Conservation (phyloP, 2,113 vertebrate genomes). For the Rynchops niger region DNA sequence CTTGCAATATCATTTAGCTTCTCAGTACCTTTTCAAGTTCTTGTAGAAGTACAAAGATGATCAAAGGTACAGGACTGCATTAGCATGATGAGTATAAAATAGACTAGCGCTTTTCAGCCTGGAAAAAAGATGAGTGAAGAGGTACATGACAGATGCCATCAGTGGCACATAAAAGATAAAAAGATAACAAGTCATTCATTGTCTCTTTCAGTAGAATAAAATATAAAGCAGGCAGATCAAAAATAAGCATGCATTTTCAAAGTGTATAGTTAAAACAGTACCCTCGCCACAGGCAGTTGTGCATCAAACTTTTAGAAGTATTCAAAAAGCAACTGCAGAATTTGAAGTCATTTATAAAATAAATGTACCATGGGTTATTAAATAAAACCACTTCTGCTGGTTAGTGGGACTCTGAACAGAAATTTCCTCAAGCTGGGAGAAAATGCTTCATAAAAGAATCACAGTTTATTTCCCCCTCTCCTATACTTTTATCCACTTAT, state of each 20-base stretch:
- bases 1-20: neutral
- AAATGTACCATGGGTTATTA: neutral
- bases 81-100: neutral
- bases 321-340: neutral
- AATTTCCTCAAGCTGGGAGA: neutral
- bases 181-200: neutral
- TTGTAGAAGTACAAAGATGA: neutral
- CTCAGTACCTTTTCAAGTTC: neutral
- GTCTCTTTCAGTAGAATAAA: neutral
- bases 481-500: neutral
- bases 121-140: neutral
- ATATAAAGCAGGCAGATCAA: neutral
- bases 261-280: neutral
- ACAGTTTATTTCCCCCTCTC: neutral
- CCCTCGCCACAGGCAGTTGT: neutral
- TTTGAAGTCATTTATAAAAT: neutral
- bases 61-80: neutral
- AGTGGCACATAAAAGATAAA: neutral
- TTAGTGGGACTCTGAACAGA: neutral
- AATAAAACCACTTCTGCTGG: neutral
- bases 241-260: neutral
- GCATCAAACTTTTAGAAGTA: neutral
- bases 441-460: neutral
- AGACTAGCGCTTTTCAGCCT: neutral
- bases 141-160: neutral